phyloP scores from a whole-genome alignment of 1,140 invertebrate genomes.

The Sycobia sp. region DNA sequence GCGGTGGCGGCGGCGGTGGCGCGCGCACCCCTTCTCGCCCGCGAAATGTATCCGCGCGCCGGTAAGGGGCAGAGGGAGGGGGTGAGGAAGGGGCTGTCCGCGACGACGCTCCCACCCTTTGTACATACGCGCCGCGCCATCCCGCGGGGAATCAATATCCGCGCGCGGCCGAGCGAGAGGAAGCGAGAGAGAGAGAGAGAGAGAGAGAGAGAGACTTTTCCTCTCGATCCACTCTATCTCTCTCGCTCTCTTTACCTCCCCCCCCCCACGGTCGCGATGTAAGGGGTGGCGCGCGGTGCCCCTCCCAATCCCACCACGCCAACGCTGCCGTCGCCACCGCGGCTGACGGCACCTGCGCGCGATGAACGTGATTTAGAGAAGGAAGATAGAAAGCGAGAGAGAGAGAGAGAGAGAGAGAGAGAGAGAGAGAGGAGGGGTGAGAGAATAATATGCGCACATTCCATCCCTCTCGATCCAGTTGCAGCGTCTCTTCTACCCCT shows the following conservation, averaged over 20 bases:
- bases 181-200: constrained; percentile 36
- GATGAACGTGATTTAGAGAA: constrained; percentile 57
- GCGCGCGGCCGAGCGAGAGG: no score
- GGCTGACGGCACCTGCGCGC: constrained; percentile 28
- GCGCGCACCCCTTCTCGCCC: no score
- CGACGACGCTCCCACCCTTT: constrained; percentile 14
- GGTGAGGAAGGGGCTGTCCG: neutral
- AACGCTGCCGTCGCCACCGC: neutral
- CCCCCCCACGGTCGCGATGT: neutral
- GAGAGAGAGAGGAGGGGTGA: neutral
- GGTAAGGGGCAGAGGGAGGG: neutral
- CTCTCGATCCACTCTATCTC: no score
- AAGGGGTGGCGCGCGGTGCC: constrained; percentile 19
- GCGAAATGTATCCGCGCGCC: neutral
- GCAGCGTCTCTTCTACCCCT: no score
- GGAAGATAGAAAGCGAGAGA: constrained; percentile 23
- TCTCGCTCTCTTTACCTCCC: no score
- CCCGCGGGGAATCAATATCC: constrained; percentile 62
- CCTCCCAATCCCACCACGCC: constrained; percentile 6
- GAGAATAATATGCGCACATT: no score
- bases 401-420: neutral
- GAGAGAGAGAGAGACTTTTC: no score
- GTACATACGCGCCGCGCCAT: constrained; percentile 40
- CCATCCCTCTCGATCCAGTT: no score
- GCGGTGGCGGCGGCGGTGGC: no score